Percentiles rank a stretch among this genome's conserved stretches.
Conservation (phyloP, 2,888 invertebrate genomes). For the Galeruca laticollis region DNA sequence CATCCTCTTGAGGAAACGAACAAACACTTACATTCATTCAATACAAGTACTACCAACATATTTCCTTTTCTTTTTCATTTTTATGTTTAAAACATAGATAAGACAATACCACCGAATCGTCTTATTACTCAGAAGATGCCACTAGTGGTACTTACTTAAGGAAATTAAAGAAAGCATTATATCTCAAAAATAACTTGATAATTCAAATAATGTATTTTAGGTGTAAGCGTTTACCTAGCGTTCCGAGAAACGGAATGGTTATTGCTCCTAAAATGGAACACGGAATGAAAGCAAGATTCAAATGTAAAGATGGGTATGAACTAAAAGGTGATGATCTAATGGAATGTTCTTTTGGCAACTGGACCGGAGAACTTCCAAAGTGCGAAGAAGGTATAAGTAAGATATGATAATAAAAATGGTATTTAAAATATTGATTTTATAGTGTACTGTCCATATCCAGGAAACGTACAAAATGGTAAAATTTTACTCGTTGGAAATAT, state of each 20-base stretch:
- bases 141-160: too few relatives aligned
- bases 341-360: constrained; percentile 93
- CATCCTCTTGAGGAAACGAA: too few relatives aligned
- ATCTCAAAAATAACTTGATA: too few relatives aligned
- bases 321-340: constrained; percentile 80
- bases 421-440: constrained; percentile 54
- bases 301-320: constrained; percentile 93
- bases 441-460: constrained; percentile 95
- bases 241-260: constrained; percentile 94
- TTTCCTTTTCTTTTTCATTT: too few relatives aligned
- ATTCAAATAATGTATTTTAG: constrained; percentile 43
- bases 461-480: constrained; percentile 88
- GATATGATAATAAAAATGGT: background rate
- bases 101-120: too few relatives aligned
- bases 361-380: constrained; percentile 90
- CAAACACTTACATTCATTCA: too few relatives aligned
- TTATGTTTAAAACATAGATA: too few relatives aligned
- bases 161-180: too few relatives aligned
- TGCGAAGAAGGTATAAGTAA: constrained; percentile 81
- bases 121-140: too few relatives aligned
- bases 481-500: constrained; percentile 94
- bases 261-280: constrained; percentile 98
- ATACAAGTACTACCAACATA: too few relatives aligned
- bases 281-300: constrained; percentile 93
- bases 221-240: constrained; percentile 65